These are phyloP conservation scores for Leguminivora glycinivorella DNA, from an alignment of 1,140 invertebrate genomes.

Conservation along the genomic window DNA sequence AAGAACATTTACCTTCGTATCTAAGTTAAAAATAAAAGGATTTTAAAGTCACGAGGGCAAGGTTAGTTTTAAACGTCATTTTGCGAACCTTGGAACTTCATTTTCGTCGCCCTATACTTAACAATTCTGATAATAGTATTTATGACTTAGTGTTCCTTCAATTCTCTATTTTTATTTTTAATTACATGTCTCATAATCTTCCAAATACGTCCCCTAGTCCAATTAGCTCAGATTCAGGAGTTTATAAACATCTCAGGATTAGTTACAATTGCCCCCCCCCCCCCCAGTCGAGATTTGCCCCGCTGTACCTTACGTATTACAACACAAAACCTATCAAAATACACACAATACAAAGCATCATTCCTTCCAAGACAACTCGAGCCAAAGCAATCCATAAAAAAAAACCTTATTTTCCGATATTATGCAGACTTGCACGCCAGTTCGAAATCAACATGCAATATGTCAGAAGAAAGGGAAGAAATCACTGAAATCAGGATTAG, in stretches of 20 bases:
- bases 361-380: not conserved
- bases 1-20: not conserved
- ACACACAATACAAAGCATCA: not conserved
- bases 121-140: too few relatives aligned
- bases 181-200: too few relatives aligned
- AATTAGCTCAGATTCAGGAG: too few relatives aligned
- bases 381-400: not conserved
- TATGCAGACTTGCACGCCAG: not conserved
- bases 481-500: not conserved
- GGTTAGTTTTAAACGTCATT: slow-evolving; percentile 1
- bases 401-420: not conserved
- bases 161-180: too few relatives aligned
- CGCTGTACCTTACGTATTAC: too few relatives aligned
- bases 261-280: too few relatives aligned
- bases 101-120: not conserved
- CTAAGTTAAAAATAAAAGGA: slow-evolving; percentile 16
- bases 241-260: too few relatives aligned
- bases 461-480: not conserved
- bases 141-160: too few relatives aligned
- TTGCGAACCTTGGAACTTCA: not conserved
- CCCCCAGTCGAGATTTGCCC: too few relatives aligned
- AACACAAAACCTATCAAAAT: not conserved
- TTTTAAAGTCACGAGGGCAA: not conserved
- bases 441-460: slow-evolving; percentile 1
- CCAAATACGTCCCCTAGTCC: too few relatives aligned